Percentiles rank a stretch among this genome's conserved stretches.
These are phyloP conservation scores for Sarcophaga rosellei DNA, from an alignment of 2,888 invertebrate species.

Conservation along the genomic window DNA sequence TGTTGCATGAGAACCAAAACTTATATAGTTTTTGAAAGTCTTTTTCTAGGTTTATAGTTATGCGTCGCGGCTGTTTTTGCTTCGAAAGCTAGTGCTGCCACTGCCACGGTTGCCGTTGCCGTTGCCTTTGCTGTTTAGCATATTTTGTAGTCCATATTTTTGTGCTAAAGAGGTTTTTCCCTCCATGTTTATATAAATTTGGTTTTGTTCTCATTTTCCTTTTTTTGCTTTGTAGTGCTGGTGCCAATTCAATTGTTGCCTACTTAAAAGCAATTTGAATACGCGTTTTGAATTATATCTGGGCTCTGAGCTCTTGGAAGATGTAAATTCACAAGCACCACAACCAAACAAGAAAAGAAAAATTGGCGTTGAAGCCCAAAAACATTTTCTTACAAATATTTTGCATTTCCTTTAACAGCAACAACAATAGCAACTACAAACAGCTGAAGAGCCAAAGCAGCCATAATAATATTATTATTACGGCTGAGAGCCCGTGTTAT, in stretches of 20 bases:
- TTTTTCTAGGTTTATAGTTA: too few relatives aligned
- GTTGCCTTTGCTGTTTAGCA: background rate
- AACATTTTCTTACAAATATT: conserved; percentile 28
- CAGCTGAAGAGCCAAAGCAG: background rate
- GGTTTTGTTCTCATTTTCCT: conserved; percentile 3
- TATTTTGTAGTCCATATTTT: background rate
- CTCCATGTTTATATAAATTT: conserved; percentile 9
- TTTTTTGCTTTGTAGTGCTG: conserved; percentile 6
- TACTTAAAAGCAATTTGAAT: conserved; percentile 61
- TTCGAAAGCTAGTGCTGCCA: too few relatives aligned
- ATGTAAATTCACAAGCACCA: background rate
- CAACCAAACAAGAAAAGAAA: background rate
- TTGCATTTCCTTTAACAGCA: conserved; percentile 36
- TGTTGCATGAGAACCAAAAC: background rate
- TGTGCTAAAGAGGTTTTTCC: background rate
- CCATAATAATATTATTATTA: background rate
- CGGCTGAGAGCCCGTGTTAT: background rate
- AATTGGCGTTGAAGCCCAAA: background rate
- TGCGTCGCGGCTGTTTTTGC: too few relatives aligned
- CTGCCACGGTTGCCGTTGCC: background rate
- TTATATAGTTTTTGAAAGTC: background rate
- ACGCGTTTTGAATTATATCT: conserved; percentile 50
- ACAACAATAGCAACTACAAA: background rate
- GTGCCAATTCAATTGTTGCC: conserved; percentile 64
- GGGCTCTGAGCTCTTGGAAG: conserved; percentile 7